Evolutionary conservation across 1,140 invertebrate genomes (phyloP), one percentile per base, ranked within the genome.

Genomic region (Maniola jurtina): DNA sequence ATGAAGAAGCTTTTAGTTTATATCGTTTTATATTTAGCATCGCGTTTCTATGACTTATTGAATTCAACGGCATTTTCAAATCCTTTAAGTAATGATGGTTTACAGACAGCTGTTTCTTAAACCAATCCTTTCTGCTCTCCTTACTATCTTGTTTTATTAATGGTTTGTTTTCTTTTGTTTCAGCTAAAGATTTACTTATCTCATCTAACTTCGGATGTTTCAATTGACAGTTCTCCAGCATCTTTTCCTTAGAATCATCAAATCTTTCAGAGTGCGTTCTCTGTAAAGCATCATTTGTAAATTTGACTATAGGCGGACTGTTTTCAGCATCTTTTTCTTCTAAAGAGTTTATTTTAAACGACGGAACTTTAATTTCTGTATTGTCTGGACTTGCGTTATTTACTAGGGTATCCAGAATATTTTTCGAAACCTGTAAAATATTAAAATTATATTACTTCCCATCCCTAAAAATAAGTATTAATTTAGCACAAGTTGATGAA

Each of bases 1-100:
- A 97, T 15, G 96, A 97, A 0, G 96, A 97, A 8, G 96, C 96
- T 54, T 96, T 93, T 63, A 97, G 88, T 55, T 95, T 93, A 85
- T 98, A 98, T 61, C 95, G 93, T 66, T 94, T 94, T 59, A 96
- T 94, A 83, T 96, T 96, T 35, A 97, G 86, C 88, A 96, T 95
- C 1, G 96, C 96, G 50, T 95, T 95, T 68, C 97, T 93, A 85
- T 96, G 96, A 79, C 95, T 96, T 68, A 97, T 93, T 0, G 95
- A 96, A 82, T 96, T 95, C 66, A 95, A 93, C 70, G 95, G 95
- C 61, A 96, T 93, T 76, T 93, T 93, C 71, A 96, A 93, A 77
- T 96, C 94, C 78, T 94, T 95, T 48, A 96, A 93, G 75, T 96
- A 96, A 73, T 95, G 94, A 73, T 95, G 93, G 65, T 93, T 93